A percentile compares a stretch with the other conserved stretches of the same genome.
phyloP scores from a whole-genome alignment of 2,888 invertebrate genomes.

The Andrena camellia region DNA sequence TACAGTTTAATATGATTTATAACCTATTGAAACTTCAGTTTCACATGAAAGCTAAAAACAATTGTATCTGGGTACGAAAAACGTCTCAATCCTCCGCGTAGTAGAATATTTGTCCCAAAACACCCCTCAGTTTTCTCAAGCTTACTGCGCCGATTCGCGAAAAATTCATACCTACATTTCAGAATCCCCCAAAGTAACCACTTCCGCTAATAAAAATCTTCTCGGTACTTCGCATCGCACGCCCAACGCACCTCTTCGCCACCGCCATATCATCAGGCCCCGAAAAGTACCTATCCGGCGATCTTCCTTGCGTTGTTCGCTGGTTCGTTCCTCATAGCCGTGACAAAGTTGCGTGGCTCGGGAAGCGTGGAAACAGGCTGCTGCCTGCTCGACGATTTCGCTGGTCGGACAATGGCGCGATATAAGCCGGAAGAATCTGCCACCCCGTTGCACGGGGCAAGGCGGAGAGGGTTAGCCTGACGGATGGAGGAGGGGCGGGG shows the following conservation, averaged over 20 bases:
- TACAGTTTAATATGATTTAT: no score
- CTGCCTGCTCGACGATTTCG: slow-evolving; percentile 54
- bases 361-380: slow-evolving; percentile 58
- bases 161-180: no score
- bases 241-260: neutral
- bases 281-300: neutral
- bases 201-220: neutral
- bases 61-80: no score
- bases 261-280: neutral
- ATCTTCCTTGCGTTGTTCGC: neutral
- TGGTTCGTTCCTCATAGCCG: slow-evolving; percentile 49
- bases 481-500: neutral
- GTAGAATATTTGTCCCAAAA: no score
- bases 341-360: slow-evolving; percentile 54
- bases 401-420: slow-evolving; percentile 64
- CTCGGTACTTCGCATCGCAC: neutral
- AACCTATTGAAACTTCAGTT: no score
- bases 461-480: slow-evolving; percentile 29
- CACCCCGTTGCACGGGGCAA: slow-evolving; percentile 47
- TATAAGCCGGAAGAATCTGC: slow-evolving; percentile 67
- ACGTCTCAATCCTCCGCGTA: no score
- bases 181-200: neutral
- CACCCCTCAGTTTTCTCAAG: no score
- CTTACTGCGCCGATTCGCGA: no score
- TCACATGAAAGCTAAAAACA: no score